Base-by-base conservation (phyloP, 2,113 vertebrate genomes). In the Fukomys damarensis region DNA sequence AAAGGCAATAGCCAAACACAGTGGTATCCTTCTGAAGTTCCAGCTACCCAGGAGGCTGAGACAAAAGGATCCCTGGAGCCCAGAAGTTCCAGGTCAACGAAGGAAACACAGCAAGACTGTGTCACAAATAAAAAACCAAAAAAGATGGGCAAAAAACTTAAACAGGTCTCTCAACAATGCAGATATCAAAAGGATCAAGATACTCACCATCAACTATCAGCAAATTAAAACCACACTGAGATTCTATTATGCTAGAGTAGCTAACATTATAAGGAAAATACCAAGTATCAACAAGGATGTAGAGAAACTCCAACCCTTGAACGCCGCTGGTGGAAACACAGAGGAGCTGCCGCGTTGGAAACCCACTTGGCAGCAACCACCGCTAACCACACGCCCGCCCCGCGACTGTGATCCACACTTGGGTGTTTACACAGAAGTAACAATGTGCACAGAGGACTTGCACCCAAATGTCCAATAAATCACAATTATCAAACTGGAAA, bases 391-490 rank as follows among this genome's bases (percentile, higher is more conserved):
- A 43, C 2, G 3, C 41, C 52, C 38, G 17, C 19, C 46, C 63
- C 16, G 0, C 7, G 54, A 49, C 28, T 68, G 65, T 43, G 8
- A n/a, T 1, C 43, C 59, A 54, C 2, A 6, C 24, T 19, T 2
- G 11, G 63, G 74, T 56, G 49, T 61, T 56, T 30, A 59, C 72
- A 49, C 26, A 59, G 38, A 87, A 59, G 35, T 56, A 32, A 16
- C 38, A 14, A 6, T 24, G 22, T 56, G 32, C 59, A 19, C 12
- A 14, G 22, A 72, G 52, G 61, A 68, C 41, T 5, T 10, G 20
- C 2, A 22, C 20, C 26, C 70, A 54, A 82, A 38, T 0, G n/a
- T 46, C 38, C 49, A 38, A 81, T 17, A 30, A 30, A 26, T 79
- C 61, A 35, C 16, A 43, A 35, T 0, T 13, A 5, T 11, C 46